Percentiles rank a stretch among this genome's conserved stretches.
Evolutionary conservation across 2,888 invertebrate species (phyloP).

Genomic region (Volucella zonaria): DNA sequence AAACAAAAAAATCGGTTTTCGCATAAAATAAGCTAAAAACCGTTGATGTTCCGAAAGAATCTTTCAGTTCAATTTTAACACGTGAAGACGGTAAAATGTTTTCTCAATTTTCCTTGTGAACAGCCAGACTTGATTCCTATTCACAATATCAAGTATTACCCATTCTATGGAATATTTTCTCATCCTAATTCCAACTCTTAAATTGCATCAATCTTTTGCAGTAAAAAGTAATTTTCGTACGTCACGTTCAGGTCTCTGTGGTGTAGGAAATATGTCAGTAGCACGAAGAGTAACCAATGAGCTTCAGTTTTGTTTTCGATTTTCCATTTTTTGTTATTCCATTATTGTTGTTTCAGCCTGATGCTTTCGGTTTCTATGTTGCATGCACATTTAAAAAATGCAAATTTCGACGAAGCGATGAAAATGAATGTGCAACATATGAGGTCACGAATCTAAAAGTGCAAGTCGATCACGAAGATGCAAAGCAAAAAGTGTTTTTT

Average conservation of each 20-base stretch:
- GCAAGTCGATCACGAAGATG: conserved; percentile 61
- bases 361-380: conserved; percentile 20
- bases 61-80: too few relatives aligned
- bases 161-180: conserved; percentile 35
- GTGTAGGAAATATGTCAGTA: conserved; percentile 65
- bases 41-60: too few relatives aligned
- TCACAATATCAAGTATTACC: conserved; percentile 1
- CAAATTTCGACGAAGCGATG: conserved; percentile 52
- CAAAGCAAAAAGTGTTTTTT: conserved; percentile 34
- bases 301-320: conserved; percentile 44
- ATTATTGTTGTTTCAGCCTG: not conserved
- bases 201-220: conserved; percentile 1
- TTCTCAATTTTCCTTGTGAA: not conserved
- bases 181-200: conserved; percentile 8
- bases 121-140: not conserved
- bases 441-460: conserved; percentile 70
- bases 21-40: too few relatives aligned
- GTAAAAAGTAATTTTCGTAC: conserved; percentile 52
- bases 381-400: conserved; percentile 58
- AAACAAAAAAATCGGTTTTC: too few relatives aligned
- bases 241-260: conserved; percentile 63
- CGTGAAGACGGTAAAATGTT: not conserved
- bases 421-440: conserved; percentile 50
- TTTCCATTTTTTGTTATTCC: conserved; percentile 1
- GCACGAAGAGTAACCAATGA: conserved; percentile 50